Base-by-base conservation (phyloP, 2,888 invertebrate species). In the Pilophorus perplexus region DNA sequence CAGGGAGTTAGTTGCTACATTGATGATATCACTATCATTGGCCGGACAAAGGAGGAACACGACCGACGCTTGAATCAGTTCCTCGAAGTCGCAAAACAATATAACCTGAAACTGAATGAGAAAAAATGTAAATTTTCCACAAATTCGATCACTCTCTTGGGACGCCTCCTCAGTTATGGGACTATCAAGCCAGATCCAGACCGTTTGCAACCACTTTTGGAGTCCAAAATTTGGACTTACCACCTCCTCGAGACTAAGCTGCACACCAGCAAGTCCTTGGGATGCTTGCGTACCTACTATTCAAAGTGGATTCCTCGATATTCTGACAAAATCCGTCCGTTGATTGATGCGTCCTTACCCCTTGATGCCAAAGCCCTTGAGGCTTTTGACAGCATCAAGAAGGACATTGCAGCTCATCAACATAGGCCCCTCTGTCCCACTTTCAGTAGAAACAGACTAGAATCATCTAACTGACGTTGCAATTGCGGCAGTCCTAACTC, bases 171-270 rank as follows among this genome's bases (percentile, higher is more conserved):
- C 18, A 48, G 37, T 37, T 3, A 67, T 25, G 48, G 67, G 37
- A 37, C 50, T 1, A 67, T 67, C 22, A 60, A 27, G 38, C 62
- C 67, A 52, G 66, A 67, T 23, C 54, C 54, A 37, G 57, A 57
- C 20, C 57, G 57, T 20, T 22, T 38, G 38, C 18, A 38, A 18
- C 57, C 57, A 10, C 37, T 57, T 10, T 23, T 57, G 42, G 40
- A 40, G n/a, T n/a, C n/a, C n/a, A n/a, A n/a, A n/a, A n/a, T n/a
- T n/a, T n/a, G n/a, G 44, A 42, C 14, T 10, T 33, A 6, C 33
- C 33, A 6, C 33, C 33, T 33, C 33, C 33, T 33, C 6, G 10
- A 10, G 33, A 33, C 10, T 10, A 10, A 33, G 10, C 6, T 33
- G 6, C 33, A 33, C 33, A 10, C 10, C 33, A 33, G 33, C 6